Percentiles rank a stretch among this genome's conserved stretches.
These are phyloP conservation scores for Cercocebus atys DNA, from an alignment of 2,113 vertebrate species.

Conservation along the genomic window DNA sequence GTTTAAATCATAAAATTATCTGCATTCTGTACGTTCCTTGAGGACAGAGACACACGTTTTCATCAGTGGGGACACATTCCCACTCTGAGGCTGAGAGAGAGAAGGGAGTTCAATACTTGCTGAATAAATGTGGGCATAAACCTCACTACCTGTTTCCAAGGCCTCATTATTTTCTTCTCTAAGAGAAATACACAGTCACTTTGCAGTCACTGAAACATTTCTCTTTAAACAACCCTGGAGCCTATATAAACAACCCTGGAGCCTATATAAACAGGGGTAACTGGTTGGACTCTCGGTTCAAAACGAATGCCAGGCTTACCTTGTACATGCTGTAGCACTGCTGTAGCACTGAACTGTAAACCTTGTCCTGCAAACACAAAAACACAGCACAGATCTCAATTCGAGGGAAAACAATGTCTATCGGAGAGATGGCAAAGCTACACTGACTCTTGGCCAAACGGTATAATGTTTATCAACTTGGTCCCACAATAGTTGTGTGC, in stretches of 20 bases:
- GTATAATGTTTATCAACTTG: background rate
- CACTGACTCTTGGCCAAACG: background rate
- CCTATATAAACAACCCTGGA: background rate
- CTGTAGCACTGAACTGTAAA: slow-evolving; percentile 95
- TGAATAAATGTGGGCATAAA: fast-evolving
- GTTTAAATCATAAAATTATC: background rate
- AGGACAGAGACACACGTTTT: background rate
- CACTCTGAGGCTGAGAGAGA: background rate
- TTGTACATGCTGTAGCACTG: slow-evolving; percentile 99
- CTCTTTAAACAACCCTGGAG: background rate
- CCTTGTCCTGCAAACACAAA: slow-evolving; percentile 91
- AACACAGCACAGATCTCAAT: background rate
- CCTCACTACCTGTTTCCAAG: background rate
- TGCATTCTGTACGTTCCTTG: background rate
- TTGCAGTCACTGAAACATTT: background rate
- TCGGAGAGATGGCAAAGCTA: background rate
- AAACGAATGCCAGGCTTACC: slow-evolving; percentile 81
- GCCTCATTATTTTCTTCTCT: background rate
- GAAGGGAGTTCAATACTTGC: background rate
- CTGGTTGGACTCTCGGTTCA: background rate
- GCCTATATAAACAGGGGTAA: background rate
- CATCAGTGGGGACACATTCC: background rate
- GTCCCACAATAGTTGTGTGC: background rate
- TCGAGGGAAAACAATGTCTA: background rate
- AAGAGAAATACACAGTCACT: background rate